Evolutionary conservation across 2,113 vertebrate species (phyloP).

Genomic region (Pandion haliaetus): DNA sequence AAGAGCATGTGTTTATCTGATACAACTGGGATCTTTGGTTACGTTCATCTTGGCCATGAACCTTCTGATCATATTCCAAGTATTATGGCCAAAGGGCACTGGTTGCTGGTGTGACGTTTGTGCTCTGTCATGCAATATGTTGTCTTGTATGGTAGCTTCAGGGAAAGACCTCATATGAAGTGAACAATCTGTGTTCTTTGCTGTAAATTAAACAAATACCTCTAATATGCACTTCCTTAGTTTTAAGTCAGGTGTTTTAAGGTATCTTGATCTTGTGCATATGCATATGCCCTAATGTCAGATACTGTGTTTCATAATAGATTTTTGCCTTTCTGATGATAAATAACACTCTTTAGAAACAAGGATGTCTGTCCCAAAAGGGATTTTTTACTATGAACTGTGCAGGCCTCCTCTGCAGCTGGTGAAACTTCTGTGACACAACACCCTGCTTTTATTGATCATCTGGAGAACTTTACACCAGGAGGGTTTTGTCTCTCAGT

Average conservation of each 20-base stretch:
- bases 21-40: neutral
- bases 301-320: neutral
- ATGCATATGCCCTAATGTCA: neutral
- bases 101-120: neutral
- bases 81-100: neutral
- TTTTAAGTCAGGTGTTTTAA: neutral
- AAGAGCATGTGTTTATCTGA: neutral
- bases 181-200: neutral
- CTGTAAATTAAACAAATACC: neutral
- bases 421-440: neutral
- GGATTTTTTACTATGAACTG: neutral
- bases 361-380: neutral
- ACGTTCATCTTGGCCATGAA: neutral
- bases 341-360: neutral
- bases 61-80: neutral
- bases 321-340: neutral
- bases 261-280: neutral
- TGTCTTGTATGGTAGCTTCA: neutral
- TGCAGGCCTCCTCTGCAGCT: neutral
- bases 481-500: neutral
- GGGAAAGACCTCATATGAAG: neutral
- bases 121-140: neutral
- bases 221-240: neutral
- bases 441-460: neutral
- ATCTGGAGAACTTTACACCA: neutral